A percentile compares a stretch with the other conserved stretches of the same genome.
phyloP scores from a whole-genome alignment of 2,888 invertebrate genomes.

The Phalera bucephala region DNA sequence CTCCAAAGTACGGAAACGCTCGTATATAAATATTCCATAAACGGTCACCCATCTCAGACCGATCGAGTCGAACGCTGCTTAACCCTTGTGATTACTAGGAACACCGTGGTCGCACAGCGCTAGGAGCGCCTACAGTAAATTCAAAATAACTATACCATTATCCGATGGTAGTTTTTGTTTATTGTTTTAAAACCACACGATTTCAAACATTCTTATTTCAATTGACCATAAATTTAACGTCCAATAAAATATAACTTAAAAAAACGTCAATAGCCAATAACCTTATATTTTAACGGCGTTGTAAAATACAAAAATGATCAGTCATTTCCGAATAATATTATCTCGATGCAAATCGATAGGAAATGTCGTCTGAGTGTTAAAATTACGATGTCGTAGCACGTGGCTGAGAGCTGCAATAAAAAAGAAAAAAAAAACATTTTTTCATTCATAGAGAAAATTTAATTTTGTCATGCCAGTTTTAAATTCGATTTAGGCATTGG shows the following conservation, averaged over 20 bases:
- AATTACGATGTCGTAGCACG: constrained; percentile 46
- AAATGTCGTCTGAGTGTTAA: constrained; percentile 30
- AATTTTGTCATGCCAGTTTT: constrained; percentile 13
- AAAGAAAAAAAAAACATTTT: constrained; percentile 12
- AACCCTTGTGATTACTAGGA: no score
- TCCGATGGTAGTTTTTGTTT: no score
- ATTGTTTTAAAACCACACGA: not conserved
- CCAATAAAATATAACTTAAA: constrained; percentile 17
- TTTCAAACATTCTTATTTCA: constrained; percentile 5
- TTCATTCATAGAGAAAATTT: constrained; percentile 17
- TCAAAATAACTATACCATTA: no score
- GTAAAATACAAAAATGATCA: constrained; percentile 19
- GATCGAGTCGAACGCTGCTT: no score
- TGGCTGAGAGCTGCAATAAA: constrained; percentile 26
- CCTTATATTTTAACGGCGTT: constrained; percentile 31
- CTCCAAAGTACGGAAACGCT: no score
- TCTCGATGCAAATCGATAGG: constrained; percentile 52
- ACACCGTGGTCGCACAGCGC: no score
- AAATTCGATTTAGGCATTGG: constrained; percentile 4
- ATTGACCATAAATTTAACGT: constrained; percentile 18
- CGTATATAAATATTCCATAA: no score
- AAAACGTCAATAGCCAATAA: constrained; percentile 36
- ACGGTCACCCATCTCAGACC: no score
- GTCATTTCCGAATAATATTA: constrained; percentile 46
- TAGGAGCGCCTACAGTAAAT: no score